Percentiles rank a stretch among this genome's conserved stretches.
Conservation (phyloP, 2,113 vertebrate genomes). For the Paramisgurnus dabryanus region DNA sequence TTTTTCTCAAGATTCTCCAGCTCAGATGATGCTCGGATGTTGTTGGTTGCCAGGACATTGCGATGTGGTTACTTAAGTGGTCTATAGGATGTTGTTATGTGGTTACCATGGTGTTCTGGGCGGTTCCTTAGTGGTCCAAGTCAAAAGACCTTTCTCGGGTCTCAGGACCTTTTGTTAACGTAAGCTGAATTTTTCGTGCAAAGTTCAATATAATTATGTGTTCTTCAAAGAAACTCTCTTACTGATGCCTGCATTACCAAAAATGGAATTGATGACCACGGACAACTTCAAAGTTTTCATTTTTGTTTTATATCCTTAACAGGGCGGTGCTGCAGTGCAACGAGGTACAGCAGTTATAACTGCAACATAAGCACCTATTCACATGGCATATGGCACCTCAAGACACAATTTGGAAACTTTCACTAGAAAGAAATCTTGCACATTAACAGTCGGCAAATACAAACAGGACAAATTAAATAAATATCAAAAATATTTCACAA, state of each 20-base stretch:
- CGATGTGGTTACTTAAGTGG: not conserved
- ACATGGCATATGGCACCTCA: conserved; percentile 53
- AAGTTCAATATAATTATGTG: no score
- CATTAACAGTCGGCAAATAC: conserved; percentile 34
- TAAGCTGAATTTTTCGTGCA: no score
- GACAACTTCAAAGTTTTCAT: conserved; percentile 13
- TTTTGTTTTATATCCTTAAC: conserved; percentile 42
- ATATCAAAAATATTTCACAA: conserved; percentile 21
- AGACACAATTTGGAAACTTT: conserved; percentile 46
- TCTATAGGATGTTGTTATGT: not conserved
- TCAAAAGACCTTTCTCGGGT: not conserved
- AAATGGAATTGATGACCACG: not conserved
- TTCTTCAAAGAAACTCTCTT: no score
- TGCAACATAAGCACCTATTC: conserved; percentile 39
- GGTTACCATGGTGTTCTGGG: not conserved
- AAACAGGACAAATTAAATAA: conserved; percentile 31
- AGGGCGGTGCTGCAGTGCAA: conserved; percentile 27
- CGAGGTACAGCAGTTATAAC: conserved; percentile 38
- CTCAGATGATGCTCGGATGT: not conserved
- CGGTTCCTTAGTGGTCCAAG: not conserved
- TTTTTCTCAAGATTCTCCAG: not conserved
- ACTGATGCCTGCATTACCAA: no score
- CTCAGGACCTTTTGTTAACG: no score
- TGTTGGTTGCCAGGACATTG: not conserved
- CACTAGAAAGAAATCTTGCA: conserved; percentile 30